These are phyloP conservation scores for Neolamprologus ventralis DNA, from an alignment of 2,113 vertebrate species.

Conservation along the genomic window DNA sequence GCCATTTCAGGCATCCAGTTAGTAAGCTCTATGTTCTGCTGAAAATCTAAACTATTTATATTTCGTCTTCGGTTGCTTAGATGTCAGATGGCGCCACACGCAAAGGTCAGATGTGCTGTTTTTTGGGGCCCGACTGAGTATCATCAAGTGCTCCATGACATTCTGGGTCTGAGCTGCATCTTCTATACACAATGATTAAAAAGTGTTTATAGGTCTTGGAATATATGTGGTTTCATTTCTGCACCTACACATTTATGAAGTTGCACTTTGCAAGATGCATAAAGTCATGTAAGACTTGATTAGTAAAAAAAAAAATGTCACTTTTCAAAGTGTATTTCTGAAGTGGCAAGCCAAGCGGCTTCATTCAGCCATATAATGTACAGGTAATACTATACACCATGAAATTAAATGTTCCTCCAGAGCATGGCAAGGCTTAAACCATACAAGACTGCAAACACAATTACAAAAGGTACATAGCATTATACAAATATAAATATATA, in stretches of 20 bases:
- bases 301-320: background rate
- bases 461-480: background rate
- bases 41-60: background rate
- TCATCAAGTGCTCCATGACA: background rate
- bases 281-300: background rate
- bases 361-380: background rate
- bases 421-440: background rate
- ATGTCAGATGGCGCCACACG: background rate
- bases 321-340: background rate
- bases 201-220: background rate
- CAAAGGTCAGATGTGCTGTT: conserved; percentile 21
- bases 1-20: background rate
- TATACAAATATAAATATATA: background rate
- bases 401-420: background rate
- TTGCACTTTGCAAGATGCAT: background rate
- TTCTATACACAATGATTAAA: background rate
- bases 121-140: background rate
- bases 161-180: background rate
- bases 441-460: background rate
- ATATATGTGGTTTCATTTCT: background rate
- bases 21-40: background rate
- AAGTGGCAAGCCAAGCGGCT: background rate
- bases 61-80: background rate
- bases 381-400: background rate
- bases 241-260: background rate